phyloP scores from a whole-genome alignment of 2,888 invertebrate genomes.

The Scaptomyza caliginosa region DNA sequence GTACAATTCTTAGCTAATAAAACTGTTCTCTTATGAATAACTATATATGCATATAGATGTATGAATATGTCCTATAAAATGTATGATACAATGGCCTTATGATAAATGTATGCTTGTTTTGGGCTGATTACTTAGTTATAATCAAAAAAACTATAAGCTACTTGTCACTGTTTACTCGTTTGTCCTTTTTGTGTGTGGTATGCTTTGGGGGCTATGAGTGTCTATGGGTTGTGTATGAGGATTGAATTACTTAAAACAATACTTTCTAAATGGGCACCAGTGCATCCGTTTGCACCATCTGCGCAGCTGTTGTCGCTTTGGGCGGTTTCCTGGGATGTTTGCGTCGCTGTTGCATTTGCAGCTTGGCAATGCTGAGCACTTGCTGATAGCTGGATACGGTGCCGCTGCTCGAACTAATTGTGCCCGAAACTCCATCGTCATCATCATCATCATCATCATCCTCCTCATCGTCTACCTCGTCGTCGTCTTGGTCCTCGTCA shows the following conservation, averaged over 20 bases:
- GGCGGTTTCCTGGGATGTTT: conserved; percentile 83
- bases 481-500: conserved; percentile 24
- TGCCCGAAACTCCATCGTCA: conserved; percentile 58
- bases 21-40: conserved; percentile 3
- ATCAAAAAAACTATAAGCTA: conserved; percentile 50
- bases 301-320: conserved; percentile 44
- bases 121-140: conserved; percentile 18
- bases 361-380: conserved; percentile 77
- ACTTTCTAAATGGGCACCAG: conserved; percentile 67
- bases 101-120: conserved; percentile 1
- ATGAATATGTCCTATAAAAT: conserved; percentile 5
- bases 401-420: conserved; percentile 66
- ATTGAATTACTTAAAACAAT: conserved; percentile 55
- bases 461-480: conserved; percentile 22
- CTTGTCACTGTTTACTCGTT: conserved; percentile 78
- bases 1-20: conserved; percentile 31
- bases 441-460: conserved; percentile 54
- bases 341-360: conserved; percentile 80
- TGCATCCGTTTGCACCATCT: conserved; percentile 61
- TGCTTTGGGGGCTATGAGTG: conserved; percentile 3
- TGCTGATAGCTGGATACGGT: conserved; percentile 78
- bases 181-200: conserved; percentile 47
- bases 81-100: conserved; percentile 32
- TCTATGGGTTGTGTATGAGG: neutral
- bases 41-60: conserved; percentile 1